Conservation (phyloP, 1,140 invertebrate species). For the Scaptomyza hsui region DNA sequence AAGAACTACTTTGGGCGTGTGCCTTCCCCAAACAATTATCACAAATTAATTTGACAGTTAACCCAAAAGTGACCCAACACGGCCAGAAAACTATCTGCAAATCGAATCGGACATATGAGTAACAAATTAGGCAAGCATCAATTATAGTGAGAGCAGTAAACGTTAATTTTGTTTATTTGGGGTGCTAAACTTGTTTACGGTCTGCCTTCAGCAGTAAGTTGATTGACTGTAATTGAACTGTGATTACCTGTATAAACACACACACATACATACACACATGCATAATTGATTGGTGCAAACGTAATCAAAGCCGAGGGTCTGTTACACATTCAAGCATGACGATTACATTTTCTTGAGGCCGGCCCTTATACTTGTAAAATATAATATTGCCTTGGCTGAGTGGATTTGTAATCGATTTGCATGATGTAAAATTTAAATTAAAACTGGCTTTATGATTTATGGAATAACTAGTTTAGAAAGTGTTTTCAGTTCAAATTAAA, state of each 20-base stretch:
- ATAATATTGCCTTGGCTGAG: neutral
- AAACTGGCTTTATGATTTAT: neutral
- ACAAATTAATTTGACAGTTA: neutral
- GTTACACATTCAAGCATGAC: constrained; percentile 7
- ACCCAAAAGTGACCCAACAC: neutral
- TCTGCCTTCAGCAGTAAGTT: neutral
- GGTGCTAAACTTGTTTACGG: constrained; percentile 7
- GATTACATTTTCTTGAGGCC: neutral
- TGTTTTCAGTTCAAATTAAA: neutral
- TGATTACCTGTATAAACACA: constrained; percentile 27
- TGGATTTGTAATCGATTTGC: neutral
- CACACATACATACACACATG: neutral
- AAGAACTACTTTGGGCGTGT: neutral
- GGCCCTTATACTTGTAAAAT: too few species aligned
- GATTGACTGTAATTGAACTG: constrained; percentile 38
- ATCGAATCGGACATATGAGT: constrained; percentile 8
- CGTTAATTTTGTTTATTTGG: constrained; percentile 13
- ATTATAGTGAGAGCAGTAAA: constrained; percentile 1
- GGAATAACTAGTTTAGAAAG: neutral
- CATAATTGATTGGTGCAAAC: constrained; percentile 13
- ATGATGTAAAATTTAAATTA: neutral
- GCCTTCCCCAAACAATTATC: neutral
- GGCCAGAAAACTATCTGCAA: constrained; percentile 5
- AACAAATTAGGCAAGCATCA: constrained; percentile 13
- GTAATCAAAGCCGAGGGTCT: neutral